These are phyloP conservation scores for Gambusia yucatana DNA, from an alignment of 2,797 vertebrate species.

Conservation along the genomic window DNA sequence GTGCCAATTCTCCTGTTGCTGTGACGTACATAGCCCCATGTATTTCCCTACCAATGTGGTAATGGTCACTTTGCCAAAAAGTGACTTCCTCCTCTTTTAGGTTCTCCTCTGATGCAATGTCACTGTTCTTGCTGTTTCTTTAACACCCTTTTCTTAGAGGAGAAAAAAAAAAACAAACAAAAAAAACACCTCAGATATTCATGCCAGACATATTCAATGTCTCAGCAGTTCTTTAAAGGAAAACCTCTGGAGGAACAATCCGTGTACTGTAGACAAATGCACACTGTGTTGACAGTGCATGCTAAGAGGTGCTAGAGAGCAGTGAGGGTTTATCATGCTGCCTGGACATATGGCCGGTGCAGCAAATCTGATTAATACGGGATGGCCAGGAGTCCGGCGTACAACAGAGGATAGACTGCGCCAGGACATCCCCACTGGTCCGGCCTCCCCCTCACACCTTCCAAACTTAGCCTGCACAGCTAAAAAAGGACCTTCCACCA, in stretches of 20 bases:
- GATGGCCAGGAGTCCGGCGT: conserved; percentile 66
- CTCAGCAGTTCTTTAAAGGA: conserved; percentile 55
- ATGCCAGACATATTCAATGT: conserved; percentile 31
- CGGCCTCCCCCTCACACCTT: conserved; percentile 61
- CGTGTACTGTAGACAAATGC: conserved; percentile 49
- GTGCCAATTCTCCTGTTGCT: conserved; percentile 59
- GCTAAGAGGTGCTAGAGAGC: conserved; percentile 70
- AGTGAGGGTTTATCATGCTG: conserved; percentile 80
- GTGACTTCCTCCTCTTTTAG: conserved; percentile 53
- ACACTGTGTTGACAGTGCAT: conserved; percentile 64
- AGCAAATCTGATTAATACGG: conserved; percentile 85
- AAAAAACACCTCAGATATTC: conserved; percentile 3
- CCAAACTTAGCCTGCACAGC: conserved; percentile 71
- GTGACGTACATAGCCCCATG: conserved; percentile 71
- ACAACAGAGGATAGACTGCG: conserved; percentile 75
- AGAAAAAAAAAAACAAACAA: neutral
- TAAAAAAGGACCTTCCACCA: conserved; percentile 78
- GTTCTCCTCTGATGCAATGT: conserved; percentile 16
- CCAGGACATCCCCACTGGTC: conserved; percentile 78
- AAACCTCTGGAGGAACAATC: conserved; percentile 49
- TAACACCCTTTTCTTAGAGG: conserved; percentile 4
- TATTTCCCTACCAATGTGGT: conserved; percentile 63
- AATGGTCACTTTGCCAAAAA: conserved; percentile 52
- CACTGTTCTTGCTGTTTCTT: neutral
- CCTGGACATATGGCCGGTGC: conserved; percentile 82